Evolutionary conservation across 2,888 invertebrate genomes (phyloP).

Genomic region (Mythimna vitellina): DNA sequence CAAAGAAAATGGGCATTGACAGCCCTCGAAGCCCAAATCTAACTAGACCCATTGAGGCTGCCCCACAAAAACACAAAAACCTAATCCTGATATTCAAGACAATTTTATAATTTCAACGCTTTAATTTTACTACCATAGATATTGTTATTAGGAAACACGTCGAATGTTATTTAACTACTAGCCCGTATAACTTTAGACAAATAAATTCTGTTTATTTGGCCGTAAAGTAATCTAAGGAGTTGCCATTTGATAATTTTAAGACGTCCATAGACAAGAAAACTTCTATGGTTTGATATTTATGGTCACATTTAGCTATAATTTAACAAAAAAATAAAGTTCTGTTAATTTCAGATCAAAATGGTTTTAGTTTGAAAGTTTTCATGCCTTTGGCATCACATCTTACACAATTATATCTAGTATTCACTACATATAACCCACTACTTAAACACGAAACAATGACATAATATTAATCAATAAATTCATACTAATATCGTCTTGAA

Average conservation of each 20-base stretch:
- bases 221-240: conserved; percentile 22
- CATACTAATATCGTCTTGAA: conserved; percentile 67
- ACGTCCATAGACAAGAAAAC: conserved; percentile 40
- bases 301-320: background rate
- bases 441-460: conserved; percentile 44
- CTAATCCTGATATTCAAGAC: background rate
- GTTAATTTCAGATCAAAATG: background rate
- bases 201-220: conserved; percentile 53
- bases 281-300: conserved; percentile 4
- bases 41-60: conserved; percentile 10
- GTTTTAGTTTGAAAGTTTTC: conserved; percentile 5
- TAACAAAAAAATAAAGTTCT: background rate
- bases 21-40: conserved; percentile 34
- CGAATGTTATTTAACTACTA: conserved; percentile 25
- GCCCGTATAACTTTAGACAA: conserved; percentile 32
- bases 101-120: conserved; percentile 13
- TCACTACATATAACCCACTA: conserved; percentile 51
- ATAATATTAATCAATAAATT: conserved; percentile 49
- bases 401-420: conserved; percentile 35
- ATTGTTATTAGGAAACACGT: conserved; percentile 43
- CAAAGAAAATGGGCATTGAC: background rate
- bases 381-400: conserved; percentile 17
- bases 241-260: conserved; percentile 27
- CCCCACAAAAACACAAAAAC: conserved; percentile 5
- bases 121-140: conserved; percentile 28